Percentiles rank a stretch among this genome's conserved stretches.
Evolutionary conservation across 2,797 vertebrate genomes (phyloP).

Genomic region (Columba guinea): DNA sequence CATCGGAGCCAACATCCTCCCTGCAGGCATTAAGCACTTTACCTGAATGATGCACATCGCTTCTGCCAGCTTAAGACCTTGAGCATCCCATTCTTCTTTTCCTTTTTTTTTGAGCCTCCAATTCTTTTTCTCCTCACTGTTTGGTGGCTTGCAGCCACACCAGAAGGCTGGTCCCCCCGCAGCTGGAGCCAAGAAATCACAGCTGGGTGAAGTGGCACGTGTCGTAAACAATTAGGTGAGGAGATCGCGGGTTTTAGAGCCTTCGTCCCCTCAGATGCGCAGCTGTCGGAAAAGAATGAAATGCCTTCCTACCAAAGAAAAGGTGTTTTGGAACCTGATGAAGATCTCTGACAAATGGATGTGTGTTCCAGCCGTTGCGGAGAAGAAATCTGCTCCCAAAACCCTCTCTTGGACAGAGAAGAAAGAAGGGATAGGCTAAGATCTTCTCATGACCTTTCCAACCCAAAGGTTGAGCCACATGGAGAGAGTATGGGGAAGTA

Average conservation of each 20-base stretch:
- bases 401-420: not conserved
- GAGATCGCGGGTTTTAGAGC: not conserved
- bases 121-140: not conserved
- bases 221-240: not conserved
- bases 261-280: not conserved
- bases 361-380: not conserved
- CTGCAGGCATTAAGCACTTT: not conserved
- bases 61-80: not conserved
- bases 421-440: not conserved
- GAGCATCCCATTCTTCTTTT: not conserved
- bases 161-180: not conserved
- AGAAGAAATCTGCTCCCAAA: not conserved
- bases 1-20: slow-evolving; percentile 10
- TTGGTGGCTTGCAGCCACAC: not conserved
- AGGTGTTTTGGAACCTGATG: not conserved
- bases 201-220: not conserved
- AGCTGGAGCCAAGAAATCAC: not conserved
- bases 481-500: not conserved
- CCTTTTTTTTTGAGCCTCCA: not conserved
- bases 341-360: not conserved
- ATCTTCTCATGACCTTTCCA: not conserved
- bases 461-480: not conserved
- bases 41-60: slow-evolving; percentile 9
- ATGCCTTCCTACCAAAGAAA: not conserved
- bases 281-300: not conserved